Evolutionary conservation across 2,888 invertebrate species (phyloP), one percentile per base, ranked within the genome.

Genomic region (Andrena chrysosceles): DNA sequence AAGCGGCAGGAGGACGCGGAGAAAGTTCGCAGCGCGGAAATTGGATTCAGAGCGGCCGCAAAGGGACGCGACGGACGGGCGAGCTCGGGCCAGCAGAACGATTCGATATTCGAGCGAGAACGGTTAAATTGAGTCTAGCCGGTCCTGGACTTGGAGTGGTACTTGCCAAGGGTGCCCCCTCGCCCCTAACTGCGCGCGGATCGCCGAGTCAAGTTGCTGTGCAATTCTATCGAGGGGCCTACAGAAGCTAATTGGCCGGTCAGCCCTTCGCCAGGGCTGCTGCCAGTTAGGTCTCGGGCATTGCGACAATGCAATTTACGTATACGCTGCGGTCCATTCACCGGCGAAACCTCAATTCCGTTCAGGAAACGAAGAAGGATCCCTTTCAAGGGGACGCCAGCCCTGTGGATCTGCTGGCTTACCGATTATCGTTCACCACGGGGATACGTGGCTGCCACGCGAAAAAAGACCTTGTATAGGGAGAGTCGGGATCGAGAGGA

Each of bases 181-280:
- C 76, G 56, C 23, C 20, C 70, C 80, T 81, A 81, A 79, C 81
- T 64, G 77, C n/a, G 66, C 71, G 71, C 66, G 78, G 68, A 83
- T 85, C 86, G 72, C 48, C 78, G 85, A 85, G 88, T 87, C 85
- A 85, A 85, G 82, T 87, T 86, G 72, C 87, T 76, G 81, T 79
- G 84, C 84, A 82, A 88, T 90, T 90, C 84, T 83, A 89, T 90
- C 85, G 84, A 92, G 90, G 81, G 89, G 82, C 85, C 89, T 91
- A 89, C 85, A 90, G 84, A 90, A 88, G 81, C 89, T 91, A 91
- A 91, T 92, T 91, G 91, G 90, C 90, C 88, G 91, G 90, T 87
- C 89, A 89, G 90, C 88, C 89, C 89, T 90, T 87, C 86, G 75
- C 49, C 63, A 66, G 66, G 49, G 66, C 66, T 81, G 70, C 48